phyloP scores from a whole-genome alignment of 2,113 vertebrate species.

The Phycodurus eques region DNA sequence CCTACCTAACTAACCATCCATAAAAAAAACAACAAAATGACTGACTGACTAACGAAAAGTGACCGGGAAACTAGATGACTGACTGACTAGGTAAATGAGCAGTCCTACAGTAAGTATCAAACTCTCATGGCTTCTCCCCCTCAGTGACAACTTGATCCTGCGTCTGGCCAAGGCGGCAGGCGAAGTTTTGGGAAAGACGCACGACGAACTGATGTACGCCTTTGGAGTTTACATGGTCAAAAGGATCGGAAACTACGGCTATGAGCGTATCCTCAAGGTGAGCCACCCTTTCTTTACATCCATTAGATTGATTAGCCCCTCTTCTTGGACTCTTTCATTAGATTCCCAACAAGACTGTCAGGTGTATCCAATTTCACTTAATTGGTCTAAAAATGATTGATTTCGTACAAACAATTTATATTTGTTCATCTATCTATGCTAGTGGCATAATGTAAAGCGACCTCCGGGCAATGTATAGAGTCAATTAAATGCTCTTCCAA shows the following conservation, averaged over 20 bases:
- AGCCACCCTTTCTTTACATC: neutral
- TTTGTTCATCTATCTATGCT: too few relatives aligned
- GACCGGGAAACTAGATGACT: too few relatives aligned
- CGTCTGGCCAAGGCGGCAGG: conserved; percentile 73
- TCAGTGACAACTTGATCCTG: conserved; percentile 73
- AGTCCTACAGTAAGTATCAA: neutral
- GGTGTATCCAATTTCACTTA: neutral
- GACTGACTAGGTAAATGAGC: neutral
- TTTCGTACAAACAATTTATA: too few relatives aligned
- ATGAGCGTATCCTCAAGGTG: conserved; percentile 75
- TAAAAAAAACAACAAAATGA: too few relatives aligned
- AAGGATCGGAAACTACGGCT: conserved; percentile 74
- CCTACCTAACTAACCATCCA: neutral
- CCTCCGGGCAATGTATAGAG: too few relatives aligned
- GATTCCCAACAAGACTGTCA: neutral
- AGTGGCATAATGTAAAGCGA: too few relatives aligned
- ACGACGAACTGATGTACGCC: conserved; percentile 76
- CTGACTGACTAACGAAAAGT: neutral
- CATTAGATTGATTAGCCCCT: neutral
- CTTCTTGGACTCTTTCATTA: neutral
- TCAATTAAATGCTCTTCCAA: too few relatives aligned
- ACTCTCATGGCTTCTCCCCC: neutral
- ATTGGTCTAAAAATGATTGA: neutral
- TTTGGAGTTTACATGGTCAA: conserved; percentile 78
- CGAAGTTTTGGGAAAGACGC: conserved; percentile 75